Percentiles rank a stretch among this genome's conserved stretches.
These are phyloP conservation scores for Melolontha melolontha DNA, from an alignment of 2,888 invertebrate species.

Conservation along the genomic window DNA sequence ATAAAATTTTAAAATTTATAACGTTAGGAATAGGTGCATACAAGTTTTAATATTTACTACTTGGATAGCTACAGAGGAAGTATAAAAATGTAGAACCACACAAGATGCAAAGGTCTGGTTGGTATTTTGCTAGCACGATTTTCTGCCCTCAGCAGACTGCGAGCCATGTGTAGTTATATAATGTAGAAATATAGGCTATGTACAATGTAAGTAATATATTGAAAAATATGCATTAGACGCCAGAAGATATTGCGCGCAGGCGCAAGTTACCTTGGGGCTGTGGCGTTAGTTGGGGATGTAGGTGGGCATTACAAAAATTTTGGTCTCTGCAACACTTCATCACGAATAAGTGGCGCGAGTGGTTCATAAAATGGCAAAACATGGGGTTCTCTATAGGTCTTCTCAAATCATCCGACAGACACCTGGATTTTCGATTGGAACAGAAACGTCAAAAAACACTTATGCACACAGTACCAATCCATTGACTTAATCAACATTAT, in stretches of 20 bases:
- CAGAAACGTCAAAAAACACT: conserved; percentile 30
- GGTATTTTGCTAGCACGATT: conserved; percentile 20
- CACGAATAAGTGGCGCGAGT: conserved; percentile 77
- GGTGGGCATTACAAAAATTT: conserved; percentile 80
- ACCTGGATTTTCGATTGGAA: conserved; percentile 58
- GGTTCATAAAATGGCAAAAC: conserved; percentile 82
- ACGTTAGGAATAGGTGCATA: conserved; percentile 8
- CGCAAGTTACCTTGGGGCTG: conserved; percentile 74
- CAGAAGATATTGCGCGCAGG: conserved; percentile 25
- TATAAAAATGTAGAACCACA: conserved; percentile 28
- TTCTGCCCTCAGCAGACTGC: conserved; percentile 22
- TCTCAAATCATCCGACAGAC: conserved; percentile 47
- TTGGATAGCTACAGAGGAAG: conserved; percentile 8
- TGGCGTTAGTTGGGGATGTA: conserved; percentile 76
- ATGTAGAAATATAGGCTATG: conserved; percentile 27
- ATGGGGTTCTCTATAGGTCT: conserved; percentile 69
- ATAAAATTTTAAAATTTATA: too few species aligned
- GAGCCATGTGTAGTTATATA: conserved; percentile 20
- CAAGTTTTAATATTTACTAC: conserved; percentile 23
- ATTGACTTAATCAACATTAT: conserved; percentile 3
- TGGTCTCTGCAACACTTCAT: conserved; percentile 85
- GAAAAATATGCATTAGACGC: conserved; percentile 34
- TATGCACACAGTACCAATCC: conserved; percentile 7
- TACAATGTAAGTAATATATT: conserved; percentile 35
- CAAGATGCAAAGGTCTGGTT: conserved; percentile 32